phyloP scores from a whole-genome alignment of 2,797 vertebrate species.

The Eupleurogrammus muticus region DNA sequence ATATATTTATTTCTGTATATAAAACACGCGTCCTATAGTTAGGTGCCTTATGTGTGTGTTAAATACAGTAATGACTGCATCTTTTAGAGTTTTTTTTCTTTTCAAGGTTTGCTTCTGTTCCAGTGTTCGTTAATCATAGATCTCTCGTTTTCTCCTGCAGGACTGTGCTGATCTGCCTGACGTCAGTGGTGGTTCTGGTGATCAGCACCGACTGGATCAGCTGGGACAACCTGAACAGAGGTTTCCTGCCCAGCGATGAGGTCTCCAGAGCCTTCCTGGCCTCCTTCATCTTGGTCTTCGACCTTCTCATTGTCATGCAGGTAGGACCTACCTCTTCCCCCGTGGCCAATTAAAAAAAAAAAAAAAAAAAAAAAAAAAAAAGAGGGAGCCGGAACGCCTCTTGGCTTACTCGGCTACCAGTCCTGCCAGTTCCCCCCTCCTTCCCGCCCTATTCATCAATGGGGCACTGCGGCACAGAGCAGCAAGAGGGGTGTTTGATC shows the following conservation, averaged over 20 bases:
- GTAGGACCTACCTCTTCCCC: slow-evolving; percentile 83
- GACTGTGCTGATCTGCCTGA: slow-evolving; percentile 94
- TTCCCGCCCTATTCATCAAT: slow-evolving; percentile 65
- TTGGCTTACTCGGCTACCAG: slow-evolving; percentile 61
- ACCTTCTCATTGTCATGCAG: slow-evolving; percentile 99
- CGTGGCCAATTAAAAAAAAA: slow-evolving; percentile 77
- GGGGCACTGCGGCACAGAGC: slow-evolving; percentile 68
- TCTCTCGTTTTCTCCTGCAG: slow-evolving; percentile 75
- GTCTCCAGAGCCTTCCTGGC: slow-evolving; percentile 97
- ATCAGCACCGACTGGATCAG: slow-evolving; percentile 99
- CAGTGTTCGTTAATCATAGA: slow-evolving; percentile 18
- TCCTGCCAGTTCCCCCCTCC: slow-evolving; percentile 50
- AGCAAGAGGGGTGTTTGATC: slow-evolving; percentile 66
- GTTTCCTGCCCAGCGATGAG: slow-evolving; percentile 97
- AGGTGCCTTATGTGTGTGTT: too few relatives aligned
- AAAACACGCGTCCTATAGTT: too few relatives aligned
- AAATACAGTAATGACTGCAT: too few relatives aligned
- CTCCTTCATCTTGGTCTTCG: slow-evolving; percentile 98
- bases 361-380: slow-evolving; percentile 49
- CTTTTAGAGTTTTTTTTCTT: background rate
- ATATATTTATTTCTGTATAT: too few relatives aligned
- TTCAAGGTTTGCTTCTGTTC: slow-evolving; percentile 25
- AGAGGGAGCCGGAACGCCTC: slow-evolving; percentile 51
- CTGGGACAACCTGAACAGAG: slow-evolving; percentile 98
- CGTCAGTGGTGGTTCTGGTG: slow-evolving; percentile 95